phyloP scores from a whole-genome alignment of 2,797 vertebrate species.

The Acanthopagrus latus region DNA sequence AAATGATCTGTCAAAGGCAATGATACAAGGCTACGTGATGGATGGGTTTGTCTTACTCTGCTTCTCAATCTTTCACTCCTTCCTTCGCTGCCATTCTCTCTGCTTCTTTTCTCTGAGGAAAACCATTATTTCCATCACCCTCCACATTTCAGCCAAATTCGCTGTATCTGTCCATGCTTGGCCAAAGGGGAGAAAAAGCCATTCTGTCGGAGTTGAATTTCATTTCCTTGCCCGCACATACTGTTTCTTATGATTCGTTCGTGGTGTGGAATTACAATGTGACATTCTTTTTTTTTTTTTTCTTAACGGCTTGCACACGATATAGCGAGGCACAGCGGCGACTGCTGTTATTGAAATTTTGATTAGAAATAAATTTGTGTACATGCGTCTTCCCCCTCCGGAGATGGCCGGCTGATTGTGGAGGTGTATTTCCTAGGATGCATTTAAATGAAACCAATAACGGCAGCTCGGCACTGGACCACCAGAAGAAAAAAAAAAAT shows the following conservation, averaged over 20 bases:
- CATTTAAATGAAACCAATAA: slow-evolving; percentile 72
- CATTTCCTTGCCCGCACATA: slow-evolving; percentile 64
- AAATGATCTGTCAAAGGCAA: slow-evolving; percentile 82
- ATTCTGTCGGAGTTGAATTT: slow-evolving; percentile 73
- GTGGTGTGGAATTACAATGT: slow-evolving; percentile 67
- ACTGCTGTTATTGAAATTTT: slow-evolving; percentile 77
- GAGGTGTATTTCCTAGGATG: slow-evolving; percentile 44
- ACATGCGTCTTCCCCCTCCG: slow-evolving; percentile 45
- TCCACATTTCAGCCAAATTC: slow-evolving; percentile 73
- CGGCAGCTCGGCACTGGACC: slow-evolving; percentile 32
- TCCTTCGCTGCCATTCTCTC: slow-evolving; percentile 51
- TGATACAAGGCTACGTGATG: slow-evolving; percentile 79
- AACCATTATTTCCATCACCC: slow-evolving; percentile 76
- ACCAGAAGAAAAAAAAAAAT: slow-evolving; percentile 13
- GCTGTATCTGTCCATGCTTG: slow-evolving; percentile 64
- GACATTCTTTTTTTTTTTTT: slow-evolving; percentile 54
- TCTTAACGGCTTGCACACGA: slow-evolving; percentile 30
- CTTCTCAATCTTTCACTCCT: slow-evolving; percentile 68
- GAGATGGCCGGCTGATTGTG: slow-evolving; percentile 60
- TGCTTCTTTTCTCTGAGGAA: slow-evolving; percentile 55
- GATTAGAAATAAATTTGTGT: slow-evolving; percentile 78
- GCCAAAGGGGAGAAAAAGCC: slow-evolving; percentile 75
- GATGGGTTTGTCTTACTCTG: slow-evolving; percentile 78
- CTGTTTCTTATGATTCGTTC: slow-evolving; percentile 63
- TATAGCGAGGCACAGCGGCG: slow-evolving; percentile 37